Percentiles rank a stretch among this genome's conserved stretches.
These are phyloP conservation scores for Cyclopterus lumpus DNA, from an alignment of 2,797 vertebrate genomes.

Conservation along the genomic window DNA sequence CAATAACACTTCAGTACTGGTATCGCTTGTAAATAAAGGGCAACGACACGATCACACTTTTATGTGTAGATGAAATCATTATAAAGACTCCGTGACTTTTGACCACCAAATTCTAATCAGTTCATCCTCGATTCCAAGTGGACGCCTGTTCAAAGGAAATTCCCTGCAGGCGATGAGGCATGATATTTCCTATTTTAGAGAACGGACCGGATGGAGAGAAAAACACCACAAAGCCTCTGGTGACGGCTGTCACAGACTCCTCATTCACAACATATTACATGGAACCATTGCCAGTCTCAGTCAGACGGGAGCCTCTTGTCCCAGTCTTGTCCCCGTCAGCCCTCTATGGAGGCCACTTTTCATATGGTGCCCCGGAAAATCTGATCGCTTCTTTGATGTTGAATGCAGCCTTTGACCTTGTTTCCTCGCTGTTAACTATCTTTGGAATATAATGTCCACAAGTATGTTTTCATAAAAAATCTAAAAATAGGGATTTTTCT, in stretches of 20 bases:
- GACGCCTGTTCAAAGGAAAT: neutral
- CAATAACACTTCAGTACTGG: too few relatives aligned
- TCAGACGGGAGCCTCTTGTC: conserved; percentile 28
- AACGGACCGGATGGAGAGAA: neutral
- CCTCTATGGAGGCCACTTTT: conserved; percentile 1
- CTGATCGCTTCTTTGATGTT: conserved; percentile 51
- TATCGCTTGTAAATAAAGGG: neutral
- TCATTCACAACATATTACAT: neutral
- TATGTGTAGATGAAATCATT: neutral
- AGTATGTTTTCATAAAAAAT: conserved; percentile 29
- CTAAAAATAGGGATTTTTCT: conserved; percentile 67
- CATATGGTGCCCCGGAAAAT: conserved; percentile 33
- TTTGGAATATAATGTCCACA: conserved; percentile 23
- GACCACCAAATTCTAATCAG: too few relatives aligned
- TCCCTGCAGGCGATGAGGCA: neutral
- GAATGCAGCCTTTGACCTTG: conserved; percentile 36
- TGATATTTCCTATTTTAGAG: too few relatives aligned
- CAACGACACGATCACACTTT: too few relatives aligned
- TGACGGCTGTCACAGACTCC: neutral
- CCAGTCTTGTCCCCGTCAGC: conserved; percentile 10
- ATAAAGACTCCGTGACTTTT: neutral
- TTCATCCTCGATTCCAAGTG: too few relatives aligned
- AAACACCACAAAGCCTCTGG: neutral
- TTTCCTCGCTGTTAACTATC: conserved; percentile 46
- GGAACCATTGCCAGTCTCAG: neutral